Evolutionary conservation across 2,113 vertebrate species (phyloP).

Genomic region (Strigops habroptila): DNA sequence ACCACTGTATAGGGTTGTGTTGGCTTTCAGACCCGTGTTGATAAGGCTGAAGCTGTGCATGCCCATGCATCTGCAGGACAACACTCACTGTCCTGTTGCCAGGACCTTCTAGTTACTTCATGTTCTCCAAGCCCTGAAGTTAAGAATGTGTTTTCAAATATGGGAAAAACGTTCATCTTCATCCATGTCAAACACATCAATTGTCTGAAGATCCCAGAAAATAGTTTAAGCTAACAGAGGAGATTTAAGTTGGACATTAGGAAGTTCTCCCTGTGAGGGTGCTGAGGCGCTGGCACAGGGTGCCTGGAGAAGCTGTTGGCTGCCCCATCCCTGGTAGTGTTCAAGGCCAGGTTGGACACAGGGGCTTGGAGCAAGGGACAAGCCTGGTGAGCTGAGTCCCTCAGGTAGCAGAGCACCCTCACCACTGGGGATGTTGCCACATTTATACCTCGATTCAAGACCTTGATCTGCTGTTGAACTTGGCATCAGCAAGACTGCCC

Average conservation of each 20-base stretch:
- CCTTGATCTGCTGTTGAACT: not conserved
- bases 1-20: not conserved
- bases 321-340: no score
- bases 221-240: no score
- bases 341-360: no score
- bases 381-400: fast-evolving
- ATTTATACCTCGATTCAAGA: not conserved
- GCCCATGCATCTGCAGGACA: fast-evolving
- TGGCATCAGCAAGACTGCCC: not conserved
- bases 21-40: not conserved
- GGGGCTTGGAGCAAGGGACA: no score
- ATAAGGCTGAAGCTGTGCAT: not conserved
- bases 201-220: not conserved
- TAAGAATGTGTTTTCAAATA: not conserved
- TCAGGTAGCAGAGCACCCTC: not conserved
- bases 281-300: no score
- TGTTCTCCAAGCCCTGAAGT: not conserved
- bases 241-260: no score
- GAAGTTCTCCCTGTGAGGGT: no score
- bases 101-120: not conserved
- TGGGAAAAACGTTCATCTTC: not conserved
- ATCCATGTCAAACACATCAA: not conserved
- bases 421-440: not conserved
- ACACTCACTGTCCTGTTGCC: not conserved
- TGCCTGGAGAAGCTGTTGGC: no score